phyloP scores from a whole-genome alignment of 2,888 invertebrate genomes.

The Hymenopus coronatus region DNA sequence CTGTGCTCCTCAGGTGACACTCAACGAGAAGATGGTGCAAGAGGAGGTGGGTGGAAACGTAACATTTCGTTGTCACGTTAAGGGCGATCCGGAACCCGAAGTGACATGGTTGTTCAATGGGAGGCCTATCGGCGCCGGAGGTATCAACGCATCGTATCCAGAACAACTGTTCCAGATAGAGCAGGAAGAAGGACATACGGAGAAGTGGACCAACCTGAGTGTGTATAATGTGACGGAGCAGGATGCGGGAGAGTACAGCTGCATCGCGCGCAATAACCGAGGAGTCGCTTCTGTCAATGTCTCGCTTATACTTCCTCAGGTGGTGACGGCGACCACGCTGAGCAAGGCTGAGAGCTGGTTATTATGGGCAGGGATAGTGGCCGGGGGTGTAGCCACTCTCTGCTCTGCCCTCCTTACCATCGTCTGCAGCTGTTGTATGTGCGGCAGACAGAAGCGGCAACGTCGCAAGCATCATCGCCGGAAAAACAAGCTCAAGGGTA shows the following conservation, averaged over 20 bases:
- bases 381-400: conserved; percentile 67
- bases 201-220: conserved; percentile 77
- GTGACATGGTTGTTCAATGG: conserved; percentile 82
- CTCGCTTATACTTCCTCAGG: conserved; percentile 46
- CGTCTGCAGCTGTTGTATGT: conserved; percentile 57
- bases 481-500: conserved; percentile 70
- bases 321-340: conserved; percentile 71
- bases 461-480: conserved; percentile 51
- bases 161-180: conserved; percentile 34
- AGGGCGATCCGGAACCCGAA: conserved; percentile 79
- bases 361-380: conserved; percentile 67
- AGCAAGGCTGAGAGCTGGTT: conserved; percentile 67
- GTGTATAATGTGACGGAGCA: conserved; percentile 77
- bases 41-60: conserved; percentile 81
- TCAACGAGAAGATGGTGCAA: conserved; percentile 55
- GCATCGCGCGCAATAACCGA: conserved; percentile 68
- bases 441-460: conserved; percentile 48
- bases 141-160: conserved; percentile 49
- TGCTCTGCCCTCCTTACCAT: conserved; percentile 59
- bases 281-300: conserved; percentile 61
- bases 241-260: conserved; percentile 82
- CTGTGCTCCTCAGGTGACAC: conserved; percentile 69
- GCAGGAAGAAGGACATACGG: conserved; percentile 30
- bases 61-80: conserved; percentile 76
- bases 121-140: conserved; percentile 51